Evolutionary conservation across 2,113 vertebrate genomes (phyloP).

Genomic region (Callithrix jacchus): DNA sequence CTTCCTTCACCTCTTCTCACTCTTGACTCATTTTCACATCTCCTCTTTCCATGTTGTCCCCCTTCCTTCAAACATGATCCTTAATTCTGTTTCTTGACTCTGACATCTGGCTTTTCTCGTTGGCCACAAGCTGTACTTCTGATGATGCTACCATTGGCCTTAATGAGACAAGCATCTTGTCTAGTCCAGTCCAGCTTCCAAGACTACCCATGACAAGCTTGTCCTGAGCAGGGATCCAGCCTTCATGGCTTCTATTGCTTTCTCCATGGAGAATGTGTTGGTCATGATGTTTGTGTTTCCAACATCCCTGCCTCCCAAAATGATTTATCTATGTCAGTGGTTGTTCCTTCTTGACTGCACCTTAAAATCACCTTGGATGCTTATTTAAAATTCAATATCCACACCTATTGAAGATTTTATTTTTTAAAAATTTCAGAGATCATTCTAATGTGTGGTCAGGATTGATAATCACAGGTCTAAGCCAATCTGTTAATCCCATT

Average conservation of each 20-base stretch:
- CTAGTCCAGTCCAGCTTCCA: neutral
- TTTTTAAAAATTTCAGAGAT: neutral
- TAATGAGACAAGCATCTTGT: neutral
- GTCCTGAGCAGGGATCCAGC: neutral
- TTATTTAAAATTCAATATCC: neutral
- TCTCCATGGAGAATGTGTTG: neutral
- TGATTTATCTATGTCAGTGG: neutral
- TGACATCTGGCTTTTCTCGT: neutral
- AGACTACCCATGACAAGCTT: neutral
- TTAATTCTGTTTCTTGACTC: slow-evolving; percentile 23
- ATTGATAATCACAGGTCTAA: neutral
- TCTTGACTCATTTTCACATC: neutral
- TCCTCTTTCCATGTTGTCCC: neutral
- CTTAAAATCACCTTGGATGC: neutral
- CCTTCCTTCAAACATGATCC: neutral
- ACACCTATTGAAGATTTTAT: neutral
- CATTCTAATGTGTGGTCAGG: neutral
- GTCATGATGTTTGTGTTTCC: neutral
- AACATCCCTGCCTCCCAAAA: neutral
- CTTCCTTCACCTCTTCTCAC: neutral
- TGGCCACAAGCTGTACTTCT: slow-evolving; percentile 9
- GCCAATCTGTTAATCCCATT: neutral
- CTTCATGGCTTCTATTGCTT: fast-evolving
- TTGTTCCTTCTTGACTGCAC: neutral
- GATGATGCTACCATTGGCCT: neutral